A percentile compares a stretch with the other conserved stretches of the same genome.
Conservation (phyloP, 2,113 vertebrate species). For the Turnix velox region DNA sequence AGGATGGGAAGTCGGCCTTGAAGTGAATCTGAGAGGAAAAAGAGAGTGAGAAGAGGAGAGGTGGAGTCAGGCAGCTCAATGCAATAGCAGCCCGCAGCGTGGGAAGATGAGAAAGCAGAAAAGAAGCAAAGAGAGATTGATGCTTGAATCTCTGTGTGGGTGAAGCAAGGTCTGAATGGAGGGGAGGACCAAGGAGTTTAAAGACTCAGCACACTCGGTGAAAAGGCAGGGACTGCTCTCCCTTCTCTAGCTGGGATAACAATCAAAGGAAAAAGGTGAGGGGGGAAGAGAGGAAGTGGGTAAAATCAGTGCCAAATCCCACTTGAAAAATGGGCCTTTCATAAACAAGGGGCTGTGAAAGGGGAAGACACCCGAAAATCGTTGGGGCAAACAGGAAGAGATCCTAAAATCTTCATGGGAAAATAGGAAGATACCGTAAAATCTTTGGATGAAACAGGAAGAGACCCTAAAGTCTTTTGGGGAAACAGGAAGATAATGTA, state of each 20-base stretch:
- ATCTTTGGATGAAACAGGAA: too few species aligned
- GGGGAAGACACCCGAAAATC: not conserved
- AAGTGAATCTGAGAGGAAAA: constrained; percentile 57
- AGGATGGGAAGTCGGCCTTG: constrained; percentile 45
- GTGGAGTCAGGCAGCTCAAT: constrained; percentile 4
- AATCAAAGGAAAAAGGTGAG: not conserved
- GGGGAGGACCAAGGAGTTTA: constrained; percentile 42
- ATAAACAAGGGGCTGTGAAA: not conserved
- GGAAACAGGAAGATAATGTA: too few species aligned
- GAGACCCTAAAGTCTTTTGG: too few species aligned
- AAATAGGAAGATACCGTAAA: too few species aligned
- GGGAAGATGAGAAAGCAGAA: constrained; percentile 59
- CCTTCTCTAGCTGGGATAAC: not conserved
- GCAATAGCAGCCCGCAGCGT: constrained; percentile 23
- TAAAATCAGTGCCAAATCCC: not conserved
- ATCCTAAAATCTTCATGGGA: too few species aligned
- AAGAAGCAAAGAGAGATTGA: constrained; percentile 46
- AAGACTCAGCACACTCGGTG: not conserved
- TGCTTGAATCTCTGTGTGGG: constrained; percentile 24
- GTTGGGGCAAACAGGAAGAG: too few species aligned
- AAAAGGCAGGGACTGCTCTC: not conserved
- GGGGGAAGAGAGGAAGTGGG: not conserved
- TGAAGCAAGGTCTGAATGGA: constrained; percentile 31
- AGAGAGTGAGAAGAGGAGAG: constrained; percentile 42
- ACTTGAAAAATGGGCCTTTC: not conserved